Evolutionary conservation across 2,888 invertebrate genomes (phyloP).

Genomic region (Catocala fraxini): DNA sequence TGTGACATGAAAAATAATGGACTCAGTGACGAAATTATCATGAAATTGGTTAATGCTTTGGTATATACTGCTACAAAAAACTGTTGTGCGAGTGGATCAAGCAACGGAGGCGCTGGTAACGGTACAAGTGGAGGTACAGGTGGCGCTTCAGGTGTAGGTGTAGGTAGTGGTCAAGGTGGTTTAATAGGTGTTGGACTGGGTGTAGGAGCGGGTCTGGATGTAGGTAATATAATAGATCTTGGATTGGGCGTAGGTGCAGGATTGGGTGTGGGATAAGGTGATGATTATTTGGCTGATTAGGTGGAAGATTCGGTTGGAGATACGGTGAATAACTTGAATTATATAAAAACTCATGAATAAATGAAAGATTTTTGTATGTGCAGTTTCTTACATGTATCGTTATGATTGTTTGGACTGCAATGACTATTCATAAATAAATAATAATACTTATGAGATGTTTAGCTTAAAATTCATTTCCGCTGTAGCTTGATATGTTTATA

Average conservation of each 20-base stretch:
- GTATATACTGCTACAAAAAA: constrained; percentile 66
- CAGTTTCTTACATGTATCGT: no score
- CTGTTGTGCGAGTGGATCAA: constrained; percentile 41
- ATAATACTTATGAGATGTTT: no score
- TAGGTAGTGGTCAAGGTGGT: constrained; percentile 20
- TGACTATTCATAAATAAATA: no score
- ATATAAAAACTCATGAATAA: no score
- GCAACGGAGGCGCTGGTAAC: background rate
- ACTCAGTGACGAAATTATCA: constrained; percentile 69
- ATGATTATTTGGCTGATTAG: constrained; percentile 10
- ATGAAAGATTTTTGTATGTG: no score
- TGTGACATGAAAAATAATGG: constrained; percentile 23
- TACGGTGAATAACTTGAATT: background rate
- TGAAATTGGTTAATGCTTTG: constrained; percentile 73
- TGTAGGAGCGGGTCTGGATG: constrained; percentile 28
- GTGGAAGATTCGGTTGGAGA: constrained; percentile 12
- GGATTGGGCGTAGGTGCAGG: constrained; percentile 25
- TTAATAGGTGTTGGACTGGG: constrained; percentile 21
- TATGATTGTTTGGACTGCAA: no score
- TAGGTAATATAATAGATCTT: constrained; percentile 33
- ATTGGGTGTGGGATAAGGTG: constrained; percentile 8
- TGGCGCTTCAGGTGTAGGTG: constrained; percentile 9
- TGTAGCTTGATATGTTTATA: no score
- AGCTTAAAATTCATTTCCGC: no score
- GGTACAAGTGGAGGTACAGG: constrained; percentile 9